Percentiles rank a stretch among this genome's conserved stretches.
These are phyloP conservation scores for Cochlearius cochlearius DNA, from an alignment of 2,113 vertebrate genomes.

Conservation along the genomic window DNA sequence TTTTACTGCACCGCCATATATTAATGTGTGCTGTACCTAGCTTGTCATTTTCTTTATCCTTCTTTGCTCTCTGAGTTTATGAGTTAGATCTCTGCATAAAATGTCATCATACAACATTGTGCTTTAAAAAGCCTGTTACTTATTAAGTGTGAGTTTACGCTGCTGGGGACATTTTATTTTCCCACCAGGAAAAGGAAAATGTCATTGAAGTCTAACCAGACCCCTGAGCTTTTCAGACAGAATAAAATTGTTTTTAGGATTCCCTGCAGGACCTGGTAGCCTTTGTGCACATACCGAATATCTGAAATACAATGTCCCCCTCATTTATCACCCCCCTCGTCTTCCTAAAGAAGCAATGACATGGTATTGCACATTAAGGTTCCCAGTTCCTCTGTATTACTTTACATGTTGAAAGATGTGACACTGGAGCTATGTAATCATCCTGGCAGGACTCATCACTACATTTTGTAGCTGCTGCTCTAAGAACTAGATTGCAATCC, in stretches of 20 bases:
- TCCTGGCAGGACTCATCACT: conserved; percentile 10
- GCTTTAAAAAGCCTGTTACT: conserved; percentile 12
- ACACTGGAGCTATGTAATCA: neutral
- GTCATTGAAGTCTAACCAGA: conserved; percentile 1
- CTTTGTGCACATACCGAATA: neutral
- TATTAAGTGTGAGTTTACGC: neutral
- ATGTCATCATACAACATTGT: neutral
- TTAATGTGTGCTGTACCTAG: neutral
- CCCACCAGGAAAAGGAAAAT: conserved; percentile 21
- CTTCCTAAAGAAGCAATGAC: neutral
- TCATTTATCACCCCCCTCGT: neutral
- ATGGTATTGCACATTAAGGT: neutral
- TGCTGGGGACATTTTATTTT: neutral
- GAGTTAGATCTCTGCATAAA: neutral
- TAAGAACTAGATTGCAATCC: neutral
- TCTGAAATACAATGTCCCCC: neutral
- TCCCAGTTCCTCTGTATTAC: neutral
- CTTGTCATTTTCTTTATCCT: conserved; percentile 19
- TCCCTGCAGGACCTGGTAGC: neutral
- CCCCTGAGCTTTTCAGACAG: neutral
- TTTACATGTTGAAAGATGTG: conserved; percentile 17
- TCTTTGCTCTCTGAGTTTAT: neutral
- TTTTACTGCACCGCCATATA: neutral
- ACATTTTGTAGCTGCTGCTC: neutral
- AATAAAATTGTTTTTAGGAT: conserved; percentile 22